These are phyloP conservation scores for Heliconius charithonia DNA, from an alignment of 2,888 invertebrate species.

Conservation along the genomic window DNA sequence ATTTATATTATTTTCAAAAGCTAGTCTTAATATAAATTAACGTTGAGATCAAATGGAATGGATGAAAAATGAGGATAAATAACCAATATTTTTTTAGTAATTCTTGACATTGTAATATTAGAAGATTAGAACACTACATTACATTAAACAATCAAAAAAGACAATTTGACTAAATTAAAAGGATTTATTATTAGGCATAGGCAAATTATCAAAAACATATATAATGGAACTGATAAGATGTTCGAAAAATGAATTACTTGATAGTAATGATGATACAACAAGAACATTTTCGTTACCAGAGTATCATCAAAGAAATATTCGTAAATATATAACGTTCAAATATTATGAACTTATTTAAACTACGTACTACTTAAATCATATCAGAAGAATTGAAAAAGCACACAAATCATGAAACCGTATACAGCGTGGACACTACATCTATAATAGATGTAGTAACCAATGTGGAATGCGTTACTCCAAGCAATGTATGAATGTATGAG, in stretches of 20 bases:
- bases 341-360: background rate
- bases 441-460: background rate
- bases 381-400: background rate
- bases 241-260: background rate
- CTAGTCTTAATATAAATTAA: background rate
- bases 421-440: background rate
- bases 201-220: background rate
- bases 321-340: background rate
- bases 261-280: background rate
- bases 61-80: background rate
- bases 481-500: conserved; percentile 21
- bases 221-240: background rate
- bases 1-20: background rate
- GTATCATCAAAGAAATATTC: background rate
- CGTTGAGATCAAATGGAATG: conserved; percentile 21
- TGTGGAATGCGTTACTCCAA: conserved; percentile 15
- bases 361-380: conserved; percentile 7
- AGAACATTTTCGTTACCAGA: background rate
- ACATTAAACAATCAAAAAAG: background rate
- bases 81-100: background rate
- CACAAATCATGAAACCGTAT: conserved; percentile 14
- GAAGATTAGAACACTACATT: background rate
- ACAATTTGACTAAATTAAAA: background rate
- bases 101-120: background rate
- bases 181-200: background rate